These are phyloP conservation scores for Ctenodactylus gundi DNA, from an alignment of 2,113 vertebrate species.

Conservation along the genomic window DNA sequence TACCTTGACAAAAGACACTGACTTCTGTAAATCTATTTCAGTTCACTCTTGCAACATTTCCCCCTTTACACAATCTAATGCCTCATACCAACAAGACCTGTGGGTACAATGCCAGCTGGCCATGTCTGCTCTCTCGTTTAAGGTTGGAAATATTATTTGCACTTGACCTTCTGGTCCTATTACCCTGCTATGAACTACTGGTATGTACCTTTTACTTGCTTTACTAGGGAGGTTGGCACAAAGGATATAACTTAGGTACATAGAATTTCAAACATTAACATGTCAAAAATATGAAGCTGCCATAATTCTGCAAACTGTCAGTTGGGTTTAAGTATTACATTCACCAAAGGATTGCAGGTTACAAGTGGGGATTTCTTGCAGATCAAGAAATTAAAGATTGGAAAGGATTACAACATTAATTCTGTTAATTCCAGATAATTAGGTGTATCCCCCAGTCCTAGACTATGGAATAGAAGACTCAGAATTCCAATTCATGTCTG, in stretches of 20 bases:
- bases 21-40: neutral
- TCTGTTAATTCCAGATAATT: neutral
- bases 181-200: neutral
- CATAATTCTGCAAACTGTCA: neutral
- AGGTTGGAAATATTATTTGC: neutral
- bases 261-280: neutral
- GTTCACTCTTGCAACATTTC: neutral
- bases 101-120: neutral
- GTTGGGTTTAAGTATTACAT: neutral
- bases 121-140: neutral
- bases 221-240: neutral
- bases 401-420: neutral
- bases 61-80: neutral
- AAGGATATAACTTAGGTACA: neutral
- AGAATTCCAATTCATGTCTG: neutral
- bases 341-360: neutral
- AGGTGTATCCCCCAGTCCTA: too few species aligned
- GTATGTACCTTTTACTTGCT: neutral
- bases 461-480: neutral
- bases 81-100: neutral
- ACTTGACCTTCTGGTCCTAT: neutral
- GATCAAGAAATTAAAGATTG: neutral
- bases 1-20: neutral
- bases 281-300: neutral
- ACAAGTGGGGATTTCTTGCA: neutral